Base-by-base conservation (phyloP, 2,113 vertebrate genomes). In the Chlamydotis undulata region DNA sequence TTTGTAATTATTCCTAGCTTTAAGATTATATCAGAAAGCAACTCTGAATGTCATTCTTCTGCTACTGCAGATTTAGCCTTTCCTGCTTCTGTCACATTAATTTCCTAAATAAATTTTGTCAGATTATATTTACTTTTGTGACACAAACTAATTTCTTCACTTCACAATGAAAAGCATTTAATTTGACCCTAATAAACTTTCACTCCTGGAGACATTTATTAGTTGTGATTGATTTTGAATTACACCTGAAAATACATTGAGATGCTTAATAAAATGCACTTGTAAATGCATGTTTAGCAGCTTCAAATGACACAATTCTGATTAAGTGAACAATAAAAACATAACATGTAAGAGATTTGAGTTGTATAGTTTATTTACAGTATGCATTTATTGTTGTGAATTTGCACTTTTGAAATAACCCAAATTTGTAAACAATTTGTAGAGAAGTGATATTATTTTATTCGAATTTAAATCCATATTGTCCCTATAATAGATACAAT, bases 11-110 rank as follows among this genome's bases (percentile, higher is more conserved):
- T 71, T 79, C 28, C 70, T 35, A 63, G 31, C 63, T 81, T 82
- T 90, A 80, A 55, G 43, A 95, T 69, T 87, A 16, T 74, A 97
- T 49, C 60, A 83, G 76, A 92, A 94, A 90, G 53, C 41, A 95
- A 95, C 45, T 94, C 29, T 71, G 89, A 95, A 92, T 83, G 28
- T 65, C 43, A 61, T 47, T 37, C 56, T 93, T 68, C 59, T 75
- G 26, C 19, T 93, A 57, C 24, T 57, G 73, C 60, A 89, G 37
- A 90, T 82, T 88, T 65, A 91, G 64, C 47, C 49, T 74, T 70
- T 85, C 41, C 65, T 82, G 35, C 12, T 25, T 71, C 14, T 70
- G 55, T 76, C 37, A 89, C 24, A 69, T 35, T 56, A 55, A 85
- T 71, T 84, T 87, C 25, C 50, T 52, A 81, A 89, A 86, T 39